Conservation (phyloP, 1,140 invertebrate species). For the Megalonaias nervosa region DNA sequence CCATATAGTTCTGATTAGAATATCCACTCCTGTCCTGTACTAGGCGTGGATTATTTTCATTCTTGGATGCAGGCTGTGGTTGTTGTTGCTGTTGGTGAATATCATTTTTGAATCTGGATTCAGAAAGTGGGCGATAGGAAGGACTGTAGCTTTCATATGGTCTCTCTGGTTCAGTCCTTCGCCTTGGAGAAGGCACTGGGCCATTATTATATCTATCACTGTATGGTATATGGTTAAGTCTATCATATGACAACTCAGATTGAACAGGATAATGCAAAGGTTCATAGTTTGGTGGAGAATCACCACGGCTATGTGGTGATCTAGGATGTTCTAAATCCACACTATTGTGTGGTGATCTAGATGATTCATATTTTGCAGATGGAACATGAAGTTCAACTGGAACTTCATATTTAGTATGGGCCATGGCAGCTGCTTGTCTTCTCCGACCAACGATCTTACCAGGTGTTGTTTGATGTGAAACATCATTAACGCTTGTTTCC, state of each 20-base stretch:
- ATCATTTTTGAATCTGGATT: too few species aligned
- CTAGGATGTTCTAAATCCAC: not conserved
- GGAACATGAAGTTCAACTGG: conserved; percentile 28
- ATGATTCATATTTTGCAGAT: not conserved
- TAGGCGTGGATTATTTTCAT: too few species aligned
- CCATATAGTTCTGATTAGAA: too few species aligned
- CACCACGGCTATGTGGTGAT: conserved; percentile 7
- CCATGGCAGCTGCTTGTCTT: conserved; percentile 3
- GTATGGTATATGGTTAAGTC: not conserved
- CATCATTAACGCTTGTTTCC: too few species aligned
- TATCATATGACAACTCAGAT: not conserved
- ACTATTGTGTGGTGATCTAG: not conserved
- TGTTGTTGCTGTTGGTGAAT: too few species aligned
- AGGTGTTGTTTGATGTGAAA: not conserved
- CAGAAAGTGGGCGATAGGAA: too few species aligned
- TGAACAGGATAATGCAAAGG: not conserved
- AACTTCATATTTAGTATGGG: not conserved
- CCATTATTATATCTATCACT: not conserved
- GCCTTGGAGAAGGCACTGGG: conserved; percentile 21
- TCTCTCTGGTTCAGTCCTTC: not conserved
- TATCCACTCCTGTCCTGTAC: too few species aligned
- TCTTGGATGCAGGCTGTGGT: too few species aligned
- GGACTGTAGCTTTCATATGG: too few species aligned
- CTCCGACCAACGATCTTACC: conserved; percentile 23
- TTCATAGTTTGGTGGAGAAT: not conserved